Conservation (phyloP, 2,888 invertebrate species). For the Cosmorhoe ocellata region DNA sequence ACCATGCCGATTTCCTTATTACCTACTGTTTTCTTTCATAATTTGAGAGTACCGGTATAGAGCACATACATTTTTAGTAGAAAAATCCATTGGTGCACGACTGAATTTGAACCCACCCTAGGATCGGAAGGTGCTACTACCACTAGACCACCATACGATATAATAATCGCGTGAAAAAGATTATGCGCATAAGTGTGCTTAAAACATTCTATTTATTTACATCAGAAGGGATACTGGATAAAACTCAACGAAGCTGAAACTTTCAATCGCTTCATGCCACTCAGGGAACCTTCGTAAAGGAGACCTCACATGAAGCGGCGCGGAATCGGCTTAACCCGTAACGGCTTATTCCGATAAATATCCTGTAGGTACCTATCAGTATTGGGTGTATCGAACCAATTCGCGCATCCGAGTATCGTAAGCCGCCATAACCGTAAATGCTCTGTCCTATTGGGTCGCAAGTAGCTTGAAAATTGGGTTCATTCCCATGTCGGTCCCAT, state of each 20-base stretch:
- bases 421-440: constrained; percentile 12
- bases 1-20: no score
- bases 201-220: constrained; percentile 3
- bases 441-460: constrained; percentile 11
- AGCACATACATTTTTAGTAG: no score
- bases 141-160: no score
- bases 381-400: constrained; percentile 4
- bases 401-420: background rate
- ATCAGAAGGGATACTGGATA: constrained; percentile 2
- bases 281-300: constrained; percentile 14
- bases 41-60: no score
- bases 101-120: no score
- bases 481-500: constrained; percentile 9
- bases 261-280: constrained; percentile 15
- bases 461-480: constrained; percentile 11
- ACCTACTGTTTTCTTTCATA: no score
- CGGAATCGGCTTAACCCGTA: background rate
- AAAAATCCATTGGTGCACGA: no score
- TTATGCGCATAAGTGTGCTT: no score
- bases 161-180: no score
- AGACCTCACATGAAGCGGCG: constrained; percentile 1
- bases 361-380: constrained; percentile 7
- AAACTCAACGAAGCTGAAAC: constrained; percentile 14
- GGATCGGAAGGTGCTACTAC: no score
- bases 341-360: constrained; percentile 11